Percentiles rank a stretch among this genome's conserved stretches.
Conservation (phyloP, 2,888 invertebrate species). For the Stomorhina lunata region DNA sequence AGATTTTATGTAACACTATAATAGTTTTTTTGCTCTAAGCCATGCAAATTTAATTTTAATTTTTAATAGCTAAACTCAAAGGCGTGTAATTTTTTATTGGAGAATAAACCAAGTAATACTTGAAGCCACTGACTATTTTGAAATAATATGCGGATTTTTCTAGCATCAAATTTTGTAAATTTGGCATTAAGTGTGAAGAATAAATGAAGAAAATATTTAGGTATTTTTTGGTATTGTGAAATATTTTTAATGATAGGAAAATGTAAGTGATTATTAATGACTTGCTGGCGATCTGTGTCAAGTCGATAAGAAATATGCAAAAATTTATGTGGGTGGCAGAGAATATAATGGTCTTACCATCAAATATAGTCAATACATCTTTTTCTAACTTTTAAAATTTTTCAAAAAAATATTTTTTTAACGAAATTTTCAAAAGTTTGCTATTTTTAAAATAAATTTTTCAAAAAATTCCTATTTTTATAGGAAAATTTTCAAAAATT, state of each 20-base stretch:
- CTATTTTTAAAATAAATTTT: too few relatives aligned
- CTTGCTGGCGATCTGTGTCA: neutral
- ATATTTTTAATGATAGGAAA: neutral
- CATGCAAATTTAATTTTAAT: conserved; percentile 31
- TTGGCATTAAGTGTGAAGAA: conserved; percentile 5
- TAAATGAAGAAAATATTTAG: neutral
- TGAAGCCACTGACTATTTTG: neutral
- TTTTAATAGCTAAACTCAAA: conserved; percentile 19
- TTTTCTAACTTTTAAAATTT: too few relatives aligned
- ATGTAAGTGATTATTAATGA: neutral
- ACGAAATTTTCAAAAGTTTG: too few relatives aligned
- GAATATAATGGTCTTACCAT: too few relatives aligned
- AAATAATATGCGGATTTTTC: neutral
- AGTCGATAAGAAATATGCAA: too few relatives aligned
- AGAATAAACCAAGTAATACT: neutral
- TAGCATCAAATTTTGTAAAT: neutral
- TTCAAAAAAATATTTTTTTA: too few relatives aligned
- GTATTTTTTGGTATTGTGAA: neutral
- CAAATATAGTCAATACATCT: too few relatives aligned
- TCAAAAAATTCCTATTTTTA: too few relatives aligned
- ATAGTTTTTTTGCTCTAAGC: conserved; percentile 23
- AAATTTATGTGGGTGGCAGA: too few relatives aligned
- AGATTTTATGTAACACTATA: neutral
- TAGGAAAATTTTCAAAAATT: too few relatives aligned
- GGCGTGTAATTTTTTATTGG: conserved; percentile 19